Percentiles rank a stretch among this genome's conserved stretches.
These are phyloP conservation scores for Corythornis leucogaster DNA, from an alignment of 2,797 vertebrate species.

Conservation along the genomic window DNA sequence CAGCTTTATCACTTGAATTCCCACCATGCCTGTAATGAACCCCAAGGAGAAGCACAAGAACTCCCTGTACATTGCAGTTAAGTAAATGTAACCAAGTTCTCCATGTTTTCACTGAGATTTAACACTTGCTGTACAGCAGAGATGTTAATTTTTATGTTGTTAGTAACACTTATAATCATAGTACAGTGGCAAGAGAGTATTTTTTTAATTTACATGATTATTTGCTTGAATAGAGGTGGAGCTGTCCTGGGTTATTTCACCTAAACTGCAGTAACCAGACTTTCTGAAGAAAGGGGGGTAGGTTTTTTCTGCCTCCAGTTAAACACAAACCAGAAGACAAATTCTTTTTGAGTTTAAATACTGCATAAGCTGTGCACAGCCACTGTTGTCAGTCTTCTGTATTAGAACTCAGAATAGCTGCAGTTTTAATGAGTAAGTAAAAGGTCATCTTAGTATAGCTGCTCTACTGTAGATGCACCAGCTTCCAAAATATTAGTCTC, in stretches of 20 bases:
- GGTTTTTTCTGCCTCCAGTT: background rate
- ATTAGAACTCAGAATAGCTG: background rate
- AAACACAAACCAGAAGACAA: background rate
- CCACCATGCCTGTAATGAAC: background rate
- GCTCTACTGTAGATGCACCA: background rate
- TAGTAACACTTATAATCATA: background rate
- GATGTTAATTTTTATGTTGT: background rate
- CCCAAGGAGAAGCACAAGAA: background rate
- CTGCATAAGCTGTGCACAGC: background rate
- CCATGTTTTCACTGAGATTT: background rate
- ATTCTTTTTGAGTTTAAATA: background rate
- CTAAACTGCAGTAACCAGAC: background rate
- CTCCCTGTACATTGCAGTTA: background rate
- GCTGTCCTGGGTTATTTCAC: background rate
- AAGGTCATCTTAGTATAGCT: background rate
- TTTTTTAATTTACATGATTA: background rate
- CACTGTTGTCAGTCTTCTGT: background rate
- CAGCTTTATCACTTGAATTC: background rate
- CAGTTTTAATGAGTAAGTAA: background rate
- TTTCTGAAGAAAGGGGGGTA: background rate
- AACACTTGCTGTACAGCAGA: background rate
- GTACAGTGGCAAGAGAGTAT: background rate
- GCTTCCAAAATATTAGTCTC: background rate
- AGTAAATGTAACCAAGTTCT: background rate
- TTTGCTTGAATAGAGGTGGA: background rate